These are phyloP conservation scores for Sebastes taczanowskii DNA, from an alignment of 2,797 vertebrate species.

Conservation along the genomic window DNA sequence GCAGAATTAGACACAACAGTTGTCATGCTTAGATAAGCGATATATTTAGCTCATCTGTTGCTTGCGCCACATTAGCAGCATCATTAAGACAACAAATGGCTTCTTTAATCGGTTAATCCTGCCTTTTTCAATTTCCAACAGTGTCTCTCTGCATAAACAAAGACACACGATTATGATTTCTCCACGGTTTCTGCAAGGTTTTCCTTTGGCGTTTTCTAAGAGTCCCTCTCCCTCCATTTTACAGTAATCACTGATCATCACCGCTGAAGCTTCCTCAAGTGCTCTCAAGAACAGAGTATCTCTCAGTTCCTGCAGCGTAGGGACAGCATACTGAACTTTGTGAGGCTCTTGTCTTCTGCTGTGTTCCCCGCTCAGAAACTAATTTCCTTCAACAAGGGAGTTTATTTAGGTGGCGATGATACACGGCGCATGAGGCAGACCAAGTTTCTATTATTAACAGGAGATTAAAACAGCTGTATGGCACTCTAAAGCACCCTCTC, in stretches of 20 bases:
- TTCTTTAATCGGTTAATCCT: constrained; percentile 66
- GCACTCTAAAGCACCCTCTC: constrained; percentile 91
- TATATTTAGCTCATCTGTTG: constrained; percentile 80
- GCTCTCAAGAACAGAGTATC: constrained; percentile 66
- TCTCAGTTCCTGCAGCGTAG: constrained; percentile 59
- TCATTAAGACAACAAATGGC: constrained; percentile 77
- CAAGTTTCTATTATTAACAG: constrained; percentile 92
- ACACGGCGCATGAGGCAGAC: constrained; percentile 84
- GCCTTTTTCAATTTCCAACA: constrained; percentile 49
- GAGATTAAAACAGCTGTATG: constrained; percentile 99
- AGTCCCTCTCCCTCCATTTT: constrained; percentile 59
- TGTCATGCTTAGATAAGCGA: constrained; percentile 75
- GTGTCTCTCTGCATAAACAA: constrained; percentile 53
- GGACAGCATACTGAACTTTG: constrained; percentile 69
- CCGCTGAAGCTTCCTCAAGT: constrained; percentile 64
- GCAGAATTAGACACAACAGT: constrained; percentile 81
- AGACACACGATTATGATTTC: constrained; percentile 42
- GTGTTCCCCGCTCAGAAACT: constrained; percentile 71
- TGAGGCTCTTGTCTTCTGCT: constrained; percentile 72
- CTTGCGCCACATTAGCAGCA: constrained; percentile 71
- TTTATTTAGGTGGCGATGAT: constrained; percentile 78
- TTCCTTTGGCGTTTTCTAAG: constrained; percentile 53
- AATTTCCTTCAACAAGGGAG: constrained; percentile 80
- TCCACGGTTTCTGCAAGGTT: constrained; percentile 41
- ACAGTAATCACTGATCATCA: constrained; percentile 76